Conservation (phyloP, 2,888 invertebrate genomes). For the Atherix ibis region DNA sequence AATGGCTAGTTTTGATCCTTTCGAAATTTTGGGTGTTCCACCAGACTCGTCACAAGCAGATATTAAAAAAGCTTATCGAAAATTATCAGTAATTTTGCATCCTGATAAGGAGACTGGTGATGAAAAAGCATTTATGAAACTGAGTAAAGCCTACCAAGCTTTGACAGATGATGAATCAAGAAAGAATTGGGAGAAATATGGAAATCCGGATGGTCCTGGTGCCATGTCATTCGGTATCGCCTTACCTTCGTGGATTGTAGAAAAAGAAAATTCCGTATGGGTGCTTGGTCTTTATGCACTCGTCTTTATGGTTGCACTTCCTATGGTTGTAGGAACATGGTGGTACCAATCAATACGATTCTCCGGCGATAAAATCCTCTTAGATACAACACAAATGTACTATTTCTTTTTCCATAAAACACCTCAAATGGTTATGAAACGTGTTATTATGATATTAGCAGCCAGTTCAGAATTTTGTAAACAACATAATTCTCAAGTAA, state of each 20-base stretch:
- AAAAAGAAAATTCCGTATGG: constrained; percentile 98
- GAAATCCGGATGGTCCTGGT: constrained; percentile 98
- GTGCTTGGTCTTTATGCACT: constrained; percentile 87
- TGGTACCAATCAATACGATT: constrained; percentile 97
- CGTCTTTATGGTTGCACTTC: constrained; percentile 95
- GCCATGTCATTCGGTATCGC: constrained; percentile 99
- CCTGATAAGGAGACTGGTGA: constrained; percentile 97
- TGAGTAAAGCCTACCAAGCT: constrained; percentile 85
- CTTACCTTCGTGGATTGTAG: constrained; percentile 98
- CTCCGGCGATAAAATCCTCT: constrained; percentile 88
- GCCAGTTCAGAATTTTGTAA: constrained; percentile 94
- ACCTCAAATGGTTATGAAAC: constrained; percentile 85
- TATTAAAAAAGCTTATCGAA: constrained; percentile 91
- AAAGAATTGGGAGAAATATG: constrained; percentile 97
- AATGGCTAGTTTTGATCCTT: constrained; percentile 98
- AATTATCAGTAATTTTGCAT: constrained; percentile 84
- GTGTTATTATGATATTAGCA: constrained; percentile 91
- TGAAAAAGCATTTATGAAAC: constrained; percentile 92
- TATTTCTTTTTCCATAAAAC: constrained; percentile 93
- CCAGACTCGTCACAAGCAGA: constrained; percentile 72
- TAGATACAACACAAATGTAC: constrained; percentile 95
- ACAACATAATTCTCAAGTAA: constrained; percentile 85
- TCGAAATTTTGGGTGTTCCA: constrained; percentile 83
- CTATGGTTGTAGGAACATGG: constrained; percentile 85
- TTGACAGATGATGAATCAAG: constrained; percentile 94